Base-by-base conservation (phyloP, 1,140 invertebrate species). In the Aphaenogaster rudis region DNA sequence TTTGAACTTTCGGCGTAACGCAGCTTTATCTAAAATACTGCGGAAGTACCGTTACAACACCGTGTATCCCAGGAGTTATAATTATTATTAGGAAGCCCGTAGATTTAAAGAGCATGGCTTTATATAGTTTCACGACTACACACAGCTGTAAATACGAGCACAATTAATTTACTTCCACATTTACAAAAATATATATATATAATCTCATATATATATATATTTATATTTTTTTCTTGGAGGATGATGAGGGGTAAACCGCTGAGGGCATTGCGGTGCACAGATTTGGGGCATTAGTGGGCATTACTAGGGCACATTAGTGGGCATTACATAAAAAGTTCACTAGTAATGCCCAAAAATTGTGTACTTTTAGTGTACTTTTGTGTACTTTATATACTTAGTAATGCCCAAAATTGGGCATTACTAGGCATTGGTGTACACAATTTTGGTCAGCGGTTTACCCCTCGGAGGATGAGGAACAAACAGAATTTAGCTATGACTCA, bases 1-100 rank as follows among this genome's bases (percentile, higher is more conserved):
- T 82, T 48, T 33, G 28, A 48, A 61, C 42, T 36, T 84, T 48
- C 42, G 11, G 33, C 54, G 67, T 74, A 61, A 74, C 6, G 42
- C 69, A 1, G 15, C 64, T 81, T 21, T 21, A 67, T 52, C 36
- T 28, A 17, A 81, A 45, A 15, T 7, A 36, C 9, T 3, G 17
- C 15, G 28, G 33, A 66, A 79, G 39, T 45, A 33, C 45, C 8
- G 8, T 28, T 28, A 6, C 39, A n/a, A 17, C n/a, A 11, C 6
- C 28, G 11, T 17, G 48, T n/a, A 74, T 39, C 50, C n/a, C 8
- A 1, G 6, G 13, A 17, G 4, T 50, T 33, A 63, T 11, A 13
- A 8, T 3, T 64, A 9, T 17, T 61, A 61, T 45, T 48, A 45
- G 28, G 13, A 45, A n/a, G 28, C 39, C 8, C 33, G 1, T 15